Percentiles rank a stretch among this genome's conserved stretches.
Conservation (phyloP, 2,113 vertebrate species). For the Marmota flaviventris region DNA sequence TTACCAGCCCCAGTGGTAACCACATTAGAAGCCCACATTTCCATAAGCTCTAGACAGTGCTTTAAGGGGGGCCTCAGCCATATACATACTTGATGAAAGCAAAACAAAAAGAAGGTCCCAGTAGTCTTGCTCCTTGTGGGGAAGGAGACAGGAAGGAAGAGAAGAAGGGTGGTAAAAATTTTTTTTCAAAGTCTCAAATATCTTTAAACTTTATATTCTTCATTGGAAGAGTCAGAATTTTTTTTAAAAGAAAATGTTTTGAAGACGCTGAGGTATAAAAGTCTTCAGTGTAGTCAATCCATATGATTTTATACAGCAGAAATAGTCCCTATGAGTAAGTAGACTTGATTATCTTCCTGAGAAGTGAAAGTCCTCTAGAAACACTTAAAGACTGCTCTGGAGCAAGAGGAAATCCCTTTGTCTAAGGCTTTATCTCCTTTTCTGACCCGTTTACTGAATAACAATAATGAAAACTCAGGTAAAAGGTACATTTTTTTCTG, state of each 20-base stretch:
- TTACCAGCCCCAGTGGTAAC: slow-evolving; percentile 60
- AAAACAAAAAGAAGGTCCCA: slow-evolving; percentile 65
- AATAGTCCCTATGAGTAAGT: slow-evolving; percentile 62
- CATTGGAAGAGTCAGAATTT: background rate
- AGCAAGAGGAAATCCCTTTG: background rate
- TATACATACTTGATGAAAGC: slow-evolving; percentile 74
- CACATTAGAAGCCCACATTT: slow-evolving; percentile 80
- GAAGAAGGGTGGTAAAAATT: background rate
- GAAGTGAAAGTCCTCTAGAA: background rate
- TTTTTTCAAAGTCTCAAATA: slow-evolving; percentile 47
- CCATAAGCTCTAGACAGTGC: slow-evolving; percentile 80
- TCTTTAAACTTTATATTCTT: slow-evolving; percentile 2
- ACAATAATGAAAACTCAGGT: background rate
- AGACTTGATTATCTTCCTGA: slow-evolving; percentile 56
- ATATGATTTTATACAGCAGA: slow-evolving; percentile 35
- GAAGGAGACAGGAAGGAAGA: slow-evolving; percentile 15
- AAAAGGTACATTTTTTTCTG: background rate
- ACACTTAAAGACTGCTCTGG: background rate
- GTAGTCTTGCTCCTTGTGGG: background rate
- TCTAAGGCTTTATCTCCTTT: slow-evolving; percentile 40
- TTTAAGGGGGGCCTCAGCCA: background rate
- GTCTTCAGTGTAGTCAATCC: background rate
- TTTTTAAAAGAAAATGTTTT: background rate
- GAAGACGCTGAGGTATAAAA: background rate
- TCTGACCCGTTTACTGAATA: background rate